Base-by-base conservation (phyloP, 2,113 vertebrate genomes). In the Pterocles gutturalis region DNA sequence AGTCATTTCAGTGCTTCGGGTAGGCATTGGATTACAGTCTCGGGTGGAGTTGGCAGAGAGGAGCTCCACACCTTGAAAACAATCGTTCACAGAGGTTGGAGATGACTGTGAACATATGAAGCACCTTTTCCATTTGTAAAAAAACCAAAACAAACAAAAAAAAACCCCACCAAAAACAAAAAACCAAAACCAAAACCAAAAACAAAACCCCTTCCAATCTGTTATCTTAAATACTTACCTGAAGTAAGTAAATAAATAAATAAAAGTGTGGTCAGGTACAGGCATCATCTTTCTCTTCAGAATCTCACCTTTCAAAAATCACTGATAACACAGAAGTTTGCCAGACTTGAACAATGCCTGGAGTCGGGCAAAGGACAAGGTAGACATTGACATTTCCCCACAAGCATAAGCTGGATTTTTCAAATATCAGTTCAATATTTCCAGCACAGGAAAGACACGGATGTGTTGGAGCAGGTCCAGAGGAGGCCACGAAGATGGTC, bases 111-210 rank as follows among this genome's bases (percentile, higher is more conserved):
- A 80, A 46, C 4, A 69, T 69, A 43, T 1, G 5, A 77, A 65
- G 1, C 5, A 29, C 2, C 0, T 69, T 77, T 43, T 67, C 17
- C 20, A 51, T 61, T 77, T 0, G 0, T 19, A 29, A 70, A 26
- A 80, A 3, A 45, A 29, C 3, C 3, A 69, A 54, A 64, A 61
- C 18, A 41, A 41, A 64, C 6, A 49, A 77, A 82, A 66, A 49
- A 60, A 60, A 64, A 4, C 10, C 16, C 38, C 8, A 38, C 8
- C 8, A 36, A 28, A 41, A 41, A 64, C 6, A 49, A 77, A 82
- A 66, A 49, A 60, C n/a, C n/a, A 80, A 3, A 45, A 29, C 3
- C 3, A 69, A 54, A 64, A 61, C 18, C 6, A 49, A 77, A 82
- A 66, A 49, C n/a, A 60, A 60, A 64, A 4, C 10, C 16, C 38